phyloP scores from a whole-genome alignment of 2,888 invertebrate genomes.

The Hecatera dysodea region DNA sequence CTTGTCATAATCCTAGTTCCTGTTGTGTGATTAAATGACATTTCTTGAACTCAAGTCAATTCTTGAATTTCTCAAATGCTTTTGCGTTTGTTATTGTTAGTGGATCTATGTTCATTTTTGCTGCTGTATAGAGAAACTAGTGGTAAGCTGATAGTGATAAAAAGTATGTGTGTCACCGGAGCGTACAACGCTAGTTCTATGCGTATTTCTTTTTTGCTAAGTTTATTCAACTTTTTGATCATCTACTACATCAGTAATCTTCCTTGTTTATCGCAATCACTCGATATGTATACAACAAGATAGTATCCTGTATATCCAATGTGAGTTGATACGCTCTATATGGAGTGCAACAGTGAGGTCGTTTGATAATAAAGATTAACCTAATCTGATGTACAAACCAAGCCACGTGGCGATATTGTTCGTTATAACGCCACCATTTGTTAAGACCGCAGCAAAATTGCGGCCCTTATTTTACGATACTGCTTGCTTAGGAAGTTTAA shows the following conservation, averaged over 20 bases:
- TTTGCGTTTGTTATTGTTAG: too few species aligned
- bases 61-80: too few species aligned
- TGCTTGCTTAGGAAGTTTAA: neutral
- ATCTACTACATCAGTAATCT: neutral
- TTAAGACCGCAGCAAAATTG: neutral
- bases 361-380: neutral
- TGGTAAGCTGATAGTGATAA: neutral
- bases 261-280: neutral
- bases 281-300: neutral
- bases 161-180: neutral
- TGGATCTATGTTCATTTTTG: too few species aligned
- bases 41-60: too few species aligned
- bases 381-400: slow-evolving; percentile 15
- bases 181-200: neutral
- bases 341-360: neutral
- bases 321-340: neutral
- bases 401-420: neutral
- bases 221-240: slow-evolving; percentile 16
- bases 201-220: neutral
- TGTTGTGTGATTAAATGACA: too few species aligned
- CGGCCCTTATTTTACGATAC: neutral
- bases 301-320: neutral
- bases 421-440: too few species aligned
- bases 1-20: too few species aligned
- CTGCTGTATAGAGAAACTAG: too few species aligned